These are phyloP conservation scores for Eristalinus aeneus DNA, from an alignment of 2,888 invertebrate species.

Conservation along the genomic window DNA sequence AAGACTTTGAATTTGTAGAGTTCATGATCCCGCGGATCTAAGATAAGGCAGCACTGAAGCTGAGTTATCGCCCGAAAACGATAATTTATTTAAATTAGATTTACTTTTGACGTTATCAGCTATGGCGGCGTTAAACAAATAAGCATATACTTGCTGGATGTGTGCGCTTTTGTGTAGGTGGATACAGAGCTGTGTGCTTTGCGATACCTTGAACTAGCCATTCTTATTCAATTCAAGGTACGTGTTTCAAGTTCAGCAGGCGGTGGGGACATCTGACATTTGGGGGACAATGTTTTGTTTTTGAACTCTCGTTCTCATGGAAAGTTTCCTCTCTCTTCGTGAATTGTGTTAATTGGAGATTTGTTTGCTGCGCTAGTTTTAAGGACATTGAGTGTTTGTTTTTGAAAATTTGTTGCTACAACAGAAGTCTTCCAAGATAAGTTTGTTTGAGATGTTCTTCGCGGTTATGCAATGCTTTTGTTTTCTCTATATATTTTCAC, in stretches of 20 bases:
- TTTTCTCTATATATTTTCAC: too few relatives aligned
- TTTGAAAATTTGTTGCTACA: too few relatives aligned
- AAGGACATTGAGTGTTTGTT: too few relatives aligned
- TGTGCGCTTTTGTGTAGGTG: not conserved
- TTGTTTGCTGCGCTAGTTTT: too few relatives aligned
- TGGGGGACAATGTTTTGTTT: too few relatives aligned
- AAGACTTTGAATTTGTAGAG: not conserved
- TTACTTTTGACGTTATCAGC: conserved; percentile 40
- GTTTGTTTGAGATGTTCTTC: too few relatives aligned
- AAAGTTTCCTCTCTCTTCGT: too few relatives aligned
- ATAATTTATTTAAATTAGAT: conserved; percentile 41
- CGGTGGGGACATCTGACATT: too few relatives aligned
- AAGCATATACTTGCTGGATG: not conserved
- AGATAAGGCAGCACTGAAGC: conserved; percentile 12
- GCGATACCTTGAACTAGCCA: not conserved
- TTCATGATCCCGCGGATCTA: not conserved
- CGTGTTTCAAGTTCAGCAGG: not conserved
- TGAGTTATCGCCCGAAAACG: conserved; percentile 27
- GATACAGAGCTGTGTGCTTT: not conserved
- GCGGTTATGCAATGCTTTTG: too few relatives aligned
- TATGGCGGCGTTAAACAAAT: not conserved
- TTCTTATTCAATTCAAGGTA: not conserved
- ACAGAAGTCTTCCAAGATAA: too few relatives aligned
- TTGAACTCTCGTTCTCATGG: too few relatives aligned
- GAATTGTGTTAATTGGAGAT: too few relatives aligned